Evolutionary conservation across 2,113 vertebrate species (phyloP).

Genomic region (Elephas maximus): DNA sequence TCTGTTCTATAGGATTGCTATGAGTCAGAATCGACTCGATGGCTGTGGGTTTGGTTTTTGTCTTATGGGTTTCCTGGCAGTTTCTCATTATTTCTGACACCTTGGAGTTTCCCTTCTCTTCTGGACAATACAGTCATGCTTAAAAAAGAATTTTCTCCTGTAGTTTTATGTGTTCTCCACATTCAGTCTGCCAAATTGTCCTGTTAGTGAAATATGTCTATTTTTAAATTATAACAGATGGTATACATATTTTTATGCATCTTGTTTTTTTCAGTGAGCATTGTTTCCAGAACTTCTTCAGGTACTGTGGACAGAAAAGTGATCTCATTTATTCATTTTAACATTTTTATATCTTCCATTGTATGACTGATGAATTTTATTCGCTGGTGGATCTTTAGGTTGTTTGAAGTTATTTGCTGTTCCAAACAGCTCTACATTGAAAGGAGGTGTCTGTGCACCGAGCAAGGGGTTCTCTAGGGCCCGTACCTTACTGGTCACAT

Average conservation of each 20-base stretch:
- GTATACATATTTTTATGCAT: neutral
- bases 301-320: neutral
- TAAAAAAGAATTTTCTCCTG: neutral
- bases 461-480: neutral
- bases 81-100: neutral
- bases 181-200: neutral
- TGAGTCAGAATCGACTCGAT: too few species aligned
- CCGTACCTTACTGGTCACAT: neutral
- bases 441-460: neutral
- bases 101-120: neutral
- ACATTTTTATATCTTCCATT: neutral
- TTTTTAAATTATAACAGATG: slow-evolving; percentile 9
- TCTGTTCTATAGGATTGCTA: too few species aligned
- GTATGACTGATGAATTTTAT: neutral
- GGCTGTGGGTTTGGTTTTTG: too few species aligned
- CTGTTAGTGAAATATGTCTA: neutral
- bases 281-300: slow-evolving; percentile 41
- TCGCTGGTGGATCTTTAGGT: neutral
- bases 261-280: neutral
- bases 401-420: neutral
- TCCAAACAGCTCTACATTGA: neutral
- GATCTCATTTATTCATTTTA: neutral
- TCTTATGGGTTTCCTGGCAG: neutral
- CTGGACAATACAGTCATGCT: neutral
- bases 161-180: neutral